Evolutionary conservation across 2,888 invertebrate species (phyloP), one percentile per base, ranked within the genome.

Genomic region (Napeogenes sylphis): DNA sequence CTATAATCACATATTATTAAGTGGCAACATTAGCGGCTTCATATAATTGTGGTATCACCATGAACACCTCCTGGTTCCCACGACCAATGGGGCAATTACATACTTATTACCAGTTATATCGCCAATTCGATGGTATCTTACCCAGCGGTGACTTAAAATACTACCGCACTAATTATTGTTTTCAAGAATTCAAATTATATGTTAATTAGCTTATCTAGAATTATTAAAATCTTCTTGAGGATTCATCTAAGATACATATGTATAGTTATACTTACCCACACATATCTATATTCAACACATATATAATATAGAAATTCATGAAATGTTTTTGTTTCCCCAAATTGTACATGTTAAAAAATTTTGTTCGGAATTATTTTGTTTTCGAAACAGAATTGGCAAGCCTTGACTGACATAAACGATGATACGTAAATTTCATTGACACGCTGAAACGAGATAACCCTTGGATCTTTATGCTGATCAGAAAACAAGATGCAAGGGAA

Each of bases 21-120:
- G 69, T 67, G 68, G 66, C 59, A 68, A 69, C 68, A 64, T 70
- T 68, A 70, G 70, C 65, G 65, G 65, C 68, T 63, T 60, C 63
- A 58, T 64, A 65, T 68, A 70, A 68, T 64, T 66, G 65, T 67
- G 55, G 64, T 65, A 61, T 66, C 66, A 68, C 61, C 64, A 65
- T 62, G 21, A 61, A 68, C 62, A 61, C 62, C 63, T 54, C 4
- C 51, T 30, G 10, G 61, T 71, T 71, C 71, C 70, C 71, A 71
- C 71, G 71, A 65, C 66, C 59, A 64, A 69, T 66, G 66, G 66
- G 55, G 59, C 67, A 65, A 68, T 69, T 70, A 70, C 69, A 61
- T 57, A 58, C 58, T 60, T 69, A 71, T 68, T 71, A 71, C 64
- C 45, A 65, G 65, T 65, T 67, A 60, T 65, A 71, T 71, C 63